Base-by-base conservation (phyloP, 2,797 vertebrate species). In the Gallinago solitaria region DNA sequence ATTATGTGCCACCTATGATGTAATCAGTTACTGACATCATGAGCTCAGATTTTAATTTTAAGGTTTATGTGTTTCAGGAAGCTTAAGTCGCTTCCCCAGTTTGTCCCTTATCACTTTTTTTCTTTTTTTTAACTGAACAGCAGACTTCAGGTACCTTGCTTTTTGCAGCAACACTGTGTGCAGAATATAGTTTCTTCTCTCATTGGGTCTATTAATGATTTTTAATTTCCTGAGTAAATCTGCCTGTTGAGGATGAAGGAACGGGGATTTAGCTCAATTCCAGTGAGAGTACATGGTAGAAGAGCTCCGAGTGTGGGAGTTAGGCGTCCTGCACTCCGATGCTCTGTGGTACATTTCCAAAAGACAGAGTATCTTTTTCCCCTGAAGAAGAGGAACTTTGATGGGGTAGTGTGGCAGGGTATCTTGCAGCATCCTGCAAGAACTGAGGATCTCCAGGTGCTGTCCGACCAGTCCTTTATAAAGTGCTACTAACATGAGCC, bases 1-100 rank as follows among this genome's bases (percentile, higher is more conserved):
- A 98, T 96, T 96, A 93, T 88, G 89, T 97, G 93, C 91, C 89
- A 96, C 30, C 76, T 80, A 80, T 95, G 92, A 85, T 94, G 92
- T 96, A 87, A 96, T 90, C 43, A 33, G 60, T 92, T 96, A 82
- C 89, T 93, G 96, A 96, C 95, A 94, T 91, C 68, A 82, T 86
- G 75, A 97, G 89, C 83, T 87, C 80, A 53, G 69, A 80, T 67
- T 95, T 94, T 92, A 95, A 95, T 95, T 96, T 90, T 90, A 61
- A 88, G 37, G 39, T 93, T 83, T 96, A 83, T 90, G 86, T 88
- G 70, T 97, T 97, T 93, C 81, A 90, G 68, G 64, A 96, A 92
- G 91, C 80, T 91, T 81, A 90, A 96, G 94, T 83, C 43, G 81
- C 83, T 95, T 96, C 83, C 94, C 81, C 57, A 90, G 45, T 96